Evolutionary conservation across 1,140 invertebrate species (phyloP).

Genomic region (Saccostrea echinata): DNA sequence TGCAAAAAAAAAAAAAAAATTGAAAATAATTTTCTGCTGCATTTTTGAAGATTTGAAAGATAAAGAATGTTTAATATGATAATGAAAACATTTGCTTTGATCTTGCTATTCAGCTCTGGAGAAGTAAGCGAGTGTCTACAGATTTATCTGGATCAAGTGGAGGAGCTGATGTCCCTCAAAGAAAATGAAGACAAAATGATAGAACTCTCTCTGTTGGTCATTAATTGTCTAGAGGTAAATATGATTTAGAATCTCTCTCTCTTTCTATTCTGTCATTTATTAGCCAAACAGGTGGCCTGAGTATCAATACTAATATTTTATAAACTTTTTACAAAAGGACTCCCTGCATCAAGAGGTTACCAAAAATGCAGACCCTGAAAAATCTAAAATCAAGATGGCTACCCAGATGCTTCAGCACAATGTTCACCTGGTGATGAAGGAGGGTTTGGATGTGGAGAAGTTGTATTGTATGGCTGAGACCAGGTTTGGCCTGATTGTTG

Average conservation of each 20-base stretch:
- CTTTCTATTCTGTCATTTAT: not conserved
- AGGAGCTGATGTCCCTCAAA: slow-evolving; percentile 18
- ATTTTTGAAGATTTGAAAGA: too few species aligned
- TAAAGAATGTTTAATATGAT: too few species aligned
- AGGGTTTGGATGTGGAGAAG: slow-evolving; percentile 53
- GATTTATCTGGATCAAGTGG: slow-evolving; percentile 36
- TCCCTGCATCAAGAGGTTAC: slow-evolving; percentile 42
- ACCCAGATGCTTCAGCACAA: slow-evolving; percentile 43
- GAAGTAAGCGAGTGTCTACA: slow-evolving; percentile 37
- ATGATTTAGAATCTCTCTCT: not conserved
- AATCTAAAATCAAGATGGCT: slow-evolving; percentile 34
- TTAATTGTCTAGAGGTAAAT: slow-evolving; percentile 72
- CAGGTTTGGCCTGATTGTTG: slow-evolving; percentile 62
- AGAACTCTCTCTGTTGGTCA: slow-evolving; percentile 63
- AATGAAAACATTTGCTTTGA: too few species aligned
- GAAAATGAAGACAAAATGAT: slow-evolving; percentile 25
- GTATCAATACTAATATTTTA: too few species aligned
- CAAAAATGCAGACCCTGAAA: slow-evolving; percentile 36
- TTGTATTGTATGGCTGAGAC: slow-evolving; percentile 58
- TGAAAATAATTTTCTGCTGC: too few species aligned
- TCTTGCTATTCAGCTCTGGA: slow-evolving; percentile 1
- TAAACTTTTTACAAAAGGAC: slow-evolving; percentile 41
- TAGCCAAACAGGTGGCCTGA: not conserved
- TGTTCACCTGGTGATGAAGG: slow-evolving; percentile 5
- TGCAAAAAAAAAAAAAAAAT: too few species aligned